phyloP scores from a whole-genome alignment of 2,888 invertebrate species.

The Neocrepidodera transversa region DNA sequence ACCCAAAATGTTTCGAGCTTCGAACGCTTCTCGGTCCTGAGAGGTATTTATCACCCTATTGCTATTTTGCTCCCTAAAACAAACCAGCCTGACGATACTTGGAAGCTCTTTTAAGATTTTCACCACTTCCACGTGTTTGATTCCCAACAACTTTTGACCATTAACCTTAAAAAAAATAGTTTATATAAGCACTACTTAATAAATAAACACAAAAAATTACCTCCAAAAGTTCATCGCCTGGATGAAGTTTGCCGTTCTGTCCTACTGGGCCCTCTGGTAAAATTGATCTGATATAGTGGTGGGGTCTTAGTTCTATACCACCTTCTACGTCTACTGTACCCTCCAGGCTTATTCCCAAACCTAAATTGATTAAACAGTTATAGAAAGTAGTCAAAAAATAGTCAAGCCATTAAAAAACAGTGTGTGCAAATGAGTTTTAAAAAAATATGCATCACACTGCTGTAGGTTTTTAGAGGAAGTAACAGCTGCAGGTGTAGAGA shows the following conservation, averaged over 20 bases:
- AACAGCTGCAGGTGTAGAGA: too few species aligned
- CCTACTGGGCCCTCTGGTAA: constrained; percentile 97
- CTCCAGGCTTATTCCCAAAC: constrained; percentile 95
- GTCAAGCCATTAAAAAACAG: too few species aligned
- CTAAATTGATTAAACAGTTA: neutral
- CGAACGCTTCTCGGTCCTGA: constrained; percentile 77
- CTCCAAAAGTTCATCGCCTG: constrained; percentile 96
- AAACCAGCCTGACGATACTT: constrained; percentile 87
- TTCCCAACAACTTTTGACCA: constrained; percentile 87
- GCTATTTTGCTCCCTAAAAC: constrained; percentile 75
- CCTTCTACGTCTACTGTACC: constrained; percentile 97
- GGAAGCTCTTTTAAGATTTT: constrained; percentile 93
- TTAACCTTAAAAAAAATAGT: constrained; percentile 75
- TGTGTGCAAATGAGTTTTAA: too few species aligned
- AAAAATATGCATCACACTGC: too few species aligned
- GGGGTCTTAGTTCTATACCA: constrained; percentile 96
- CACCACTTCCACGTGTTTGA: constrained; percentile 96
- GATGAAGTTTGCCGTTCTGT: constrained; percentile 84
- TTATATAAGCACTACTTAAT: neutral
- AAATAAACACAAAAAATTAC: constrained; percentile 60
- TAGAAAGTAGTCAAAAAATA: too few species aligned
- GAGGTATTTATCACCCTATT: constrained; percentile 76
- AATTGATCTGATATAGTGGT: constrained; percentile 97
- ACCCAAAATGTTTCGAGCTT: constrained; percentile 81
- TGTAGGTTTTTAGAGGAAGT: too few species aligned